phyloP scores from a whole-genome alignment of 2,888 invertebrate species.

The Trichopria drosophilae region DNA sequence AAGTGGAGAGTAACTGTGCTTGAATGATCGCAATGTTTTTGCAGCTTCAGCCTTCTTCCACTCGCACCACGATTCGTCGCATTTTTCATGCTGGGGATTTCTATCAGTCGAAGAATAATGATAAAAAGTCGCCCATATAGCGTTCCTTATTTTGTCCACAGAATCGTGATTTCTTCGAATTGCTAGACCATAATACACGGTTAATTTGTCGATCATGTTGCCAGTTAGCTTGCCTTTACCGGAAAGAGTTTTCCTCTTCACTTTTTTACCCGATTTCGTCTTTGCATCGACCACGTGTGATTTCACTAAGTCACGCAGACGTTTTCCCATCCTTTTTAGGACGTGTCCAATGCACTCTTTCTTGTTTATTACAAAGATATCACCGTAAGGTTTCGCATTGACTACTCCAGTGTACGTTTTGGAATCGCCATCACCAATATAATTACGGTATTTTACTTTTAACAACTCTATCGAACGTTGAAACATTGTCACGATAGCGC shows the following conservation, averaged over 20 bases:
- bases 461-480: conserved; percentile 24
- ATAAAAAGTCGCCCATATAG: conserved; percentile 33
- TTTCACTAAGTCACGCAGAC: too few relatives aligned
- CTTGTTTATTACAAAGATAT: conserved; percentile 31
- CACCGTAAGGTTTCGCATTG: conserved; percentile 32
- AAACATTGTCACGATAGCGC: conserved; percentile 24
- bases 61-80: too few relatives aligned
- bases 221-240: too few relatives aligned
- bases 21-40: conserved; percentile 33
- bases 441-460: conserved; percentile 27
- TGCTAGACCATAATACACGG: too few relatives aligned
- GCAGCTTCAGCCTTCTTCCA: conserved; percentile 21
- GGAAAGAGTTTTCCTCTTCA: too few relatives aligned
- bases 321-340: conserved; percentile 7
- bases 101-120: conserved; percentile 24
- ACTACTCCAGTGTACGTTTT: conserved; percentile 16
- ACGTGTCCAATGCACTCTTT: conserved; percentile 14
- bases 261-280: too few relatives aligned
- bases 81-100: conserved; percentile 20
- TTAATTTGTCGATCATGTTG: too few relatives aligned
- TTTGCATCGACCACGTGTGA: too few relatives aligned
- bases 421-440: conserved; percentile 20
- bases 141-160: conserved; percentile 30
- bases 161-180: conserved; percentile 27
- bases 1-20: conserved; percentile 25